A percentile compares a stretch with the other conserved stretches of the same genome.
Evolutionary conservation across 2,113 vertebrate genomes (phyloP).

Genomic region (Chloebia gouldiae): DNA sequence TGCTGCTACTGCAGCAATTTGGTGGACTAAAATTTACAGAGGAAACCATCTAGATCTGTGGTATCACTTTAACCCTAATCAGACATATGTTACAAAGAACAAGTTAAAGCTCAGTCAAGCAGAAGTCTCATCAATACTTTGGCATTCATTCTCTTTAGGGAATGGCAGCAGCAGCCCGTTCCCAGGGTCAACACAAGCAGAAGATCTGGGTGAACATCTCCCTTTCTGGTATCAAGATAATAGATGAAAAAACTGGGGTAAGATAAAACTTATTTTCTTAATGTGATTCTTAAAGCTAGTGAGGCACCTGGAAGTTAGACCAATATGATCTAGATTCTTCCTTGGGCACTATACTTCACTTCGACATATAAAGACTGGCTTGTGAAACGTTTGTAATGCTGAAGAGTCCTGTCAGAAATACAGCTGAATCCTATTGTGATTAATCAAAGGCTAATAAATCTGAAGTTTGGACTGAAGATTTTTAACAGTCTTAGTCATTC

Average conservation of each 20-base stretch:
- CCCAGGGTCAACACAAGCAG: conserved; percentile 97
- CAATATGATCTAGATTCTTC: neutral
- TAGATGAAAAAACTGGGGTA: conserved; percentile 95
- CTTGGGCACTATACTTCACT: fast-evolving
- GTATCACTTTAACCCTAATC: neutral
- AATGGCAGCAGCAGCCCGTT: conserved; percentile 91
- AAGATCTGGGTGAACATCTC: conserved; percentile 94
- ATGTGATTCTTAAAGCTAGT: neutral
- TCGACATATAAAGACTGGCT: neutral
- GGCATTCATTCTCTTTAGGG: conserved; percentile 73
- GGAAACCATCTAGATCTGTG: neutral
- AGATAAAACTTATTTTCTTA: conserved; percentile 46
- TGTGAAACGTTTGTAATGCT: neutral
- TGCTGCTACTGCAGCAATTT: neutral
- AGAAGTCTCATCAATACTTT: neutral
- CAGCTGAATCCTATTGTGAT: neutral
- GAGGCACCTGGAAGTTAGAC: neutral
- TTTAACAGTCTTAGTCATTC: neutral
- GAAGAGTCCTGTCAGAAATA: neutral
- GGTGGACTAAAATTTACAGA: neutral
- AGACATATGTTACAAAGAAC: neutral
- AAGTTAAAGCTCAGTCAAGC: neutral
- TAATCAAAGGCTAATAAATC: neutral
- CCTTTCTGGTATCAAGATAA: conserved; percentile 91
- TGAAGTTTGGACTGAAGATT: neutral